Conservation (phyloP, 2,888 invertebrate species). For the Cheilosia scutellata region DNA sequence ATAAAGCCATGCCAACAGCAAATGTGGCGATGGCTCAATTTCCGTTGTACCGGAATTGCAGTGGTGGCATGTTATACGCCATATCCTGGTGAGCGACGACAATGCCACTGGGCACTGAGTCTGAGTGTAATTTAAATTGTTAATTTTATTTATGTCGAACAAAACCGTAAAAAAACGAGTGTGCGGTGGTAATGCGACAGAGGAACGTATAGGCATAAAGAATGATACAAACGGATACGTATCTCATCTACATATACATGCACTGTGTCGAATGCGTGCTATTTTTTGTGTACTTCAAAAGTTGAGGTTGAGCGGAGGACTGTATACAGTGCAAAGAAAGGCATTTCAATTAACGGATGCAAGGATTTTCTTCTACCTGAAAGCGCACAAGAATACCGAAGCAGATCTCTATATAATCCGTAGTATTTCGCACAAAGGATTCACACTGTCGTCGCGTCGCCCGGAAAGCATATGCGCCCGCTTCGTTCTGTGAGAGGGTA, state of each 20-base stretch:
- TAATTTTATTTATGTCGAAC: conserved; percentile 67
- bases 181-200: conserved; percentile 4
- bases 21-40: conserved; percentile 73
- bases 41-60: conserved; percentile 68
- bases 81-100: conserved; percentile 61
- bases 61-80: conserved; percentile 55
- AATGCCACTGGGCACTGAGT: conserved; percentile 60
- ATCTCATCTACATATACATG: not conserved
- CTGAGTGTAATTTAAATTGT: conserved; percentile 70
- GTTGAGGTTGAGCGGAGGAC: conserved; percentile 25
- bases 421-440: conserved; percentile 26
- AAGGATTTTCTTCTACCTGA: conserved; percentile 15
- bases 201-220: not conserved
- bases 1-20: conserved; percentile 38
- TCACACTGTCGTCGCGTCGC: not conserved
- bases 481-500: not conserved
- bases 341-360: conserved; percentile 49
- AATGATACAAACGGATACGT: not conserved
- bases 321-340: conserved; percentile 40
- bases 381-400: conserved; percentile 10
- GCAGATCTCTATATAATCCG: conserved; percentile 22
- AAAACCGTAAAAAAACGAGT: conserved; percentile 9
- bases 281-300: conserved; percentile 29
- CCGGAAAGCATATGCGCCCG: not conserved
- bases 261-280: conserved; percentile 1